phyloP scores from a whole-genome alignment of 1,140 invertebrate genomes.

The Drosophila subobscura region DNA sequence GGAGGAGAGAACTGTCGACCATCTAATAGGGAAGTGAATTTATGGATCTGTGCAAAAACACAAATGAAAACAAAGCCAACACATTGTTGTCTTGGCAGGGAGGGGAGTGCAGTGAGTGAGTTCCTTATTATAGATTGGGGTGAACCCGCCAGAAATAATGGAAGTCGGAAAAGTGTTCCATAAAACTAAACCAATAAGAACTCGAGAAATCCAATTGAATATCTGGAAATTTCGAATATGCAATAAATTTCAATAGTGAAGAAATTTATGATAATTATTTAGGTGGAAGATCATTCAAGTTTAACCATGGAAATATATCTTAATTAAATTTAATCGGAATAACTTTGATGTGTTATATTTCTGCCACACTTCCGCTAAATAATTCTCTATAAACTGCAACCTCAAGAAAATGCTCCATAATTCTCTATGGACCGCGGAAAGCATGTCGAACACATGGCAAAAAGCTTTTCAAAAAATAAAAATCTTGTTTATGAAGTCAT shows the following conservation, averaged over 20 bases:
- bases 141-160: neutral
- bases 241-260: no score
- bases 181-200: no score
- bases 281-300: no score
- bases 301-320: no score
- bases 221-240: neutral
- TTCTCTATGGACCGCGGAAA: neutral
- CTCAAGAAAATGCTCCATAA: slow-evolving; percentile 5
- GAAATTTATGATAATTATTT: neutral
- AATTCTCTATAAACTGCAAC: slow-evolving; percentile 5
- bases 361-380: neutral
- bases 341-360: neutral
- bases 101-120: neutral
- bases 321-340: neutral
- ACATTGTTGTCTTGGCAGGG: slow-evolving; percentile 33
- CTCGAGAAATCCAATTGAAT: no score
- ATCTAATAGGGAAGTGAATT: slow-evolving; percentile 15
- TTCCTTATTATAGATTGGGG: neutral
- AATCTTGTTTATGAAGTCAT: slow-evolving; percentile 42
- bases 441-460: slow-evolving; percentile 70
- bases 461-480: slow-evolving; percentile 31
- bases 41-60: slow-evolving; percentile 11
- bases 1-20: slow-evolving; percentile 1
- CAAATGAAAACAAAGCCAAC: slow-evolving; percentile 42
- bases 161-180: no score